Conservation (phyloP, 2,888 invertebrate species). For the Cryptocheilus praepositus region DNA sequence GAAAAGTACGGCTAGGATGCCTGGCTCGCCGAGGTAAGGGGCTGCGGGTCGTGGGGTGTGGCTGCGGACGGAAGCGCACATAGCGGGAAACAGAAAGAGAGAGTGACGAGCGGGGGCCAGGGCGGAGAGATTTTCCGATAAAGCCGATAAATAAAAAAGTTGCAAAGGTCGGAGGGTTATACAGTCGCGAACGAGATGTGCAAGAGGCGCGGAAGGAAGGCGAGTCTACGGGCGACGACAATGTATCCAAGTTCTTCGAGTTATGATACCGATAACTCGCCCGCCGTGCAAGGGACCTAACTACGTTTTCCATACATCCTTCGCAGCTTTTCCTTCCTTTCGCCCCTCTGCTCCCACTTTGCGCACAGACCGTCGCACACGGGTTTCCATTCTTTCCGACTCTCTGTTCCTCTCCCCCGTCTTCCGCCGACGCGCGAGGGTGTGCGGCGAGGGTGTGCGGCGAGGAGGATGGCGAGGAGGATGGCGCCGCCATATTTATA, state of each 20-base stretch:
- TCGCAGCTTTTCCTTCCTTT: constrained; percentile 3
- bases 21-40: background rate
- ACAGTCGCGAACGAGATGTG: constrained; percentile 10
- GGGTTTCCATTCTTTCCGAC: background rate
- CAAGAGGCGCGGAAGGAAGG: constrained; percentile 19
- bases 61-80: constrained; percentile 4
- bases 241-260: constrained; percentile 53
- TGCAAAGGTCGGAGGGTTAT: constrained; percentile 45
- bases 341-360: background rate
- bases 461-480: constrained; percentile 19
- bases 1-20: background rate
- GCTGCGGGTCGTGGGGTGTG: constrained; percentile 20
- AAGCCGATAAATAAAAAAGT: constrained; percentile 59
- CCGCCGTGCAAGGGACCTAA: constrained; percentile 40
- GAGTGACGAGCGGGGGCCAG: constrained; percentile 23
- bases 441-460: constrained; percentile 15
- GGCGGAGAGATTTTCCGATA: constrained; percentile 45
- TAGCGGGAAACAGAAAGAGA: constrained; percentile 5
- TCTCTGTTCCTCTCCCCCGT: constrained; percentile 3
- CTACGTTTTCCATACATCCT: constrained; percentile 40
- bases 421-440: constrained; percentile 6
- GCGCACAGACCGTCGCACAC: background rate
- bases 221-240: constrained; percentile 28
- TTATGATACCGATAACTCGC: constrained; percentile 66
- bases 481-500: constrained; percentile 43